Base-by-base conservation (phyloP, 2,888 invertebrate species). In the Serripes groenlandicus region DNA sequence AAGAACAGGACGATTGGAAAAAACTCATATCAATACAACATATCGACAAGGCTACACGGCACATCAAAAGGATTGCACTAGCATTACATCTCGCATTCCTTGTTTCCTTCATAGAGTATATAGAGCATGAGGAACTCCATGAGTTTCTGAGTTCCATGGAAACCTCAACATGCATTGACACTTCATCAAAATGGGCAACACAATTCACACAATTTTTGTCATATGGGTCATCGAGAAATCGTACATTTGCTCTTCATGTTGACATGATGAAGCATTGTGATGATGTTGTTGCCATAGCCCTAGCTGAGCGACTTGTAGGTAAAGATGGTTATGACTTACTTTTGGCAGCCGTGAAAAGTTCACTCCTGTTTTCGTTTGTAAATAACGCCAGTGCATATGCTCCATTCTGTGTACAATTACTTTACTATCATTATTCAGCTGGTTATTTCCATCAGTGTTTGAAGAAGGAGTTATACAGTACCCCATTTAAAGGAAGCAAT, bases 181-280 rank as follows among this genome's bases (percentile, higher is more conserved):
- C 37, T 7, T 66, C 66, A 35, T 0, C 15, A n/a, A 76, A 69
- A 69, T 84, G 81, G 84, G 32, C 62, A 7, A 26, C 21, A 18
- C 15, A 30, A 26, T 81, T 66, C 32, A 1, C 30, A 18, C 23
- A 75, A 7, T 84, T 74, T 52, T 15, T 81, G 35, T 56, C 32
- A 3, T 4, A 75, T 42, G 75, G 81, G 3, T 52, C 26, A 2
- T 21, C 62, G 62, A n/a, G 42, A 18, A 85, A 81, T 76, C 64
- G 35, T 7, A 85, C 85, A 26, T 85, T 85, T 78, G 71, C 81
- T 1, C 49, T 79, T 1, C 84, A 84, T 52, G 32, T 64, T 15
- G 81, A 84, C 62, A 81, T 81, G 78, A 75, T 84, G 84, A 30
- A 49, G 15, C 88, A 86, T n/a, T 86, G 84, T 69, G 83, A 86